These are phyloP conservation scores for Heliconius cydno DNA, from an alignment of 2,888 invertebrate genomes.

Conservation along the genomic window DNA sequence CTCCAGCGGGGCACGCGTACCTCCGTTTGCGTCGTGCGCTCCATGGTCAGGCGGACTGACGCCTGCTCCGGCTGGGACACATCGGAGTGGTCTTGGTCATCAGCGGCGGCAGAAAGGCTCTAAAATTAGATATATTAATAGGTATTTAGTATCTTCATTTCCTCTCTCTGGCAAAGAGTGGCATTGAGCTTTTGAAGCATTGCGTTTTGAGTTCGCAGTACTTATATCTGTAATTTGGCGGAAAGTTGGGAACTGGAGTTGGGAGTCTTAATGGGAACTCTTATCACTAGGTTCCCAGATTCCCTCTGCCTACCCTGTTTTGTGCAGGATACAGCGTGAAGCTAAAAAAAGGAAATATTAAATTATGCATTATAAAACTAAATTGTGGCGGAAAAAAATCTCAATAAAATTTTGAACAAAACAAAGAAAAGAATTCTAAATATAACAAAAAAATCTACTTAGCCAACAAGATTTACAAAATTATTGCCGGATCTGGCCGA, in stretches of 20 bases:
- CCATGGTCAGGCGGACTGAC: conserved; percentile 86
- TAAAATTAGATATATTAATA: conserved; percentile 51
- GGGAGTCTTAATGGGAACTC: too few relatives aligned
- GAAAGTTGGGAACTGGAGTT: too few relatives aligned
- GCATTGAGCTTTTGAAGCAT: too few relatives aligned
- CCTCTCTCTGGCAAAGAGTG: too few relatives aligned
- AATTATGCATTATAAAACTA: not conserved
- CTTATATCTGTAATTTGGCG: too few relatives aligned
- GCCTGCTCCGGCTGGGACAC: conserved; percentile 51
- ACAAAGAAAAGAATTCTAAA: not conserved
- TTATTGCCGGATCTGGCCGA: conserved; percentile 68
- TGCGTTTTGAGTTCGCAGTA: too few relatives aligned
- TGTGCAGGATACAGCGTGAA: too few relatives aligned
- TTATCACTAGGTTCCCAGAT: too few relatives aligned
- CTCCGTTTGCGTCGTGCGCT: conserved; percentile 93
- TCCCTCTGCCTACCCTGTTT: too few relatives aligned
- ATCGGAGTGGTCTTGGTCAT: conserved; percentile 55
- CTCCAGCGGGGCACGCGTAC: conserved; percentile 88
- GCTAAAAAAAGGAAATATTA: not conserved
- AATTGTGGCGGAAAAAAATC: not conserved
- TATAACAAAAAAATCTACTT: too few relatives aligned
- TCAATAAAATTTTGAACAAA: too few relatives aligned
- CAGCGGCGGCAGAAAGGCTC: conserved; percentile 67
- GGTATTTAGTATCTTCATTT: too few relatives aligned
- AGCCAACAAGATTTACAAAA: conserved; percentile 57